phyloP scores from a whole-genome alignment of 2,797 vertebrate genomes.

The Benthosema pterotum region DNA sequence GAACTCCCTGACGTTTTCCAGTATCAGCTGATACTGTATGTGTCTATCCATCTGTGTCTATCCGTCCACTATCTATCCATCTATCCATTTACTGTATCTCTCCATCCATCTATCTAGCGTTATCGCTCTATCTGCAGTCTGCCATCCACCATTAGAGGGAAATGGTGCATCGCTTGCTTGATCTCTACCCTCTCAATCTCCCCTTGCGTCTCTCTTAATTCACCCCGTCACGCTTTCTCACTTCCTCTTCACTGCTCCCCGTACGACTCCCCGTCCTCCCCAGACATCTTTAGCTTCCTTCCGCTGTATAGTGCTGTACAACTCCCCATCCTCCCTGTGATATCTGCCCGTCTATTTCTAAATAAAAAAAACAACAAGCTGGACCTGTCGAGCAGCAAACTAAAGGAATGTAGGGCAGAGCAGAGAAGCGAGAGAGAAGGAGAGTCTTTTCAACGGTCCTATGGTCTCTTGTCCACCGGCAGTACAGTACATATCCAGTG shows the following conservation, averaged over 20 bases:
- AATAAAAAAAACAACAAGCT: conserved; percentile 17
- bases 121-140: conserved; percentile 33
- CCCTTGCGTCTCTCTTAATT: conserved; percentile 39
- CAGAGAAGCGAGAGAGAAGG: not conserved
- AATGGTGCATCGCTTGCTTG: conserved; percentile 20
- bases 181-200: conserved; percentile 18
- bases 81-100: not conserved
- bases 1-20: too few species aligned
- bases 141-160: conserved; percentile 48
- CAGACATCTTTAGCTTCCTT: conserved; percentile 15
- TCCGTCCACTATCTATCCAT: too few species aligned
- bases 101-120: not conserved
- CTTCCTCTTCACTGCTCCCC: not conserved
- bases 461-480: conserved; percentile 11
- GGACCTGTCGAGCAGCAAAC: conserved; percentile 19
- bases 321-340: conserved; percentile 14
- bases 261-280: not conserved
- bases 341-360: conserved; percentile 16
- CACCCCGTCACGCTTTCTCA: not conserved
- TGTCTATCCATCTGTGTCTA: not conserved
- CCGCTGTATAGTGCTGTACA: conserved; percentile 23
- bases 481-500: too few species aligned
- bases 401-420: conserved; percentile 16
- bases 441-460: not conserved
- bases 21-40: too few species aligned